Evolutionary conservation across 2,113 vertebrate species (phyloP).

Genomic region (Mystacornis crossleyi): DNA sequence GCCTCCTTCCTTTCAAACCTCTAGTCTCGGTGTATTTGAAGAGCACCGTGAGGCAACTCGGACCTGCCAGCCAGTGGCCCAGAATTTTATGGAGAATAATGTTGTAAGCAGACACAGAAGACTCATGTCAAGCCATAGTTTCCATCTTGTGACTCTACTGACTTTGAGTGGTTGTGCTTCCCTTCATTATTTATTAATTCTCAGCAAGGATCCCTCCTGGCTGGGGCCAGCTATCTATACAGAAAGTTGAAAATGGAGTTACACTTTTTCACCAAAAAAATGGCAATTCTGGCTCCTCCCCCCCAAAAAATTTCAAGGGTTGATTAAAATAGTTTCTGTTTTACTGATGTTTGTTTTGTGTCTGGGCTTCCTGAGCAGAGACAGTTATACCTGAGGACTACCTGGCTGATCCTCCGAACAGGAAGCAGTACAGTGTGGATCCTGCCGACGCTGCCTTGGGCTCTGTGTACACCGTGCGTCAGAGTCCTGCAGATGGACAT

Average conservation of each 20-base stretch:
- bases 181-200: not conserved
- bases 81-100: not conserved
- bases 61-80: not conserved
- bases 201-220: not conserved
- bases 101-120: rapidly evolving
- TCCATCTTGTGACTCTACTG: not conserved
- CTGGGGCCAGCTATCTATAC: not conserved
- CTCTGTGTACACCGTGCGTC: slow-evolving; percentile 73
- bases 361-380: slow-evolving; percentile 70
- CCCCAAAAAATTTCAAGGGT: not conserved
- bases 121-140: not conserved
- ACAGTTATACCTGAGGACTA: slow-evolving; percentile 83
- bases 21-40: rapidly evolving
- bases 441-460: slow-evolving; percentile 79
- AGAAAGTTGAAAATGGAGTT: not conserved
- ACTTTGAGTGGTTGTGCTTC: not conserved
- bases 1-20: not conserved
- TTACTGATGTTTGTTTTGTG: slow-evolving; percentile 17
- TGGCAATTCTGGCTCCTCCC: not conserved
- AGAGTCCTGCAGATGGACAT: slow-evolving; percentile 64
- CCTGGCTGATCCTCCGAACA: slow-evolving; percentile 72
- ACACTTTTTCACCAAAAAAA: not conserved
- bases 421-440: slow-evolving; percentile 81
- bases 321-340: not conserved
- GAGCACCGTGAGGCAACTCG: not conserved